Evolutionary conservation across 2,888 invertebrate species (phyloP).

Genomic region (Dicranocentrus wangi): DNA sequence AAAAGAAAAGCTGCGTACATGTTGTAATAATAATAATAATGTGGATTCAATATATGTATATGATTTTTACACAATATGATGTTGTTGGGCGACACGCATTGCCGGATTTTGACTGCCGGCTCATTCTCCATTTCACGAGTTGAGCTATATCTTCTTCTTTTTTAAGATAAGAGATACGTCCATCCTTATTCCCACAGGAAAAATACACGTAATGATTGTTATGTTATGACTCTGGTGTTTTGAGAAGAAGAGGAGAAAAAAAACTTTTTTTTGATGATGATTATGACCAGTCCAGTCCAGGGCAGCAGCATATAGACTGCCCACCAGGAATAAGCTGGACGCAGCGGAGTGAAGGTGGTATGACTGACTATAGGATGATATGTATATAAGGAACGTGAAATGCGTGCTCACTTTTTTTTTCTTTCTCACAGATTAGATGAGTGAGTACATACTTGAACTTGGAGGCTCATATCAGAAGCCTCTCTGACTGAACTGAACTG

Average conservation of each 20-base stretch:
- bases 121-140: background rate
- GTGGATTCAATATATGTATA: background rate
- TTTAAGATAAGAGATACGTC: slow-evolving; percentile 32
- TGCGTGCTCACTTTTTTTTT: no score
- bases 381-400: background rate
- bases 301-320: slow-evolving; percentile 58
- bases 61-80: slow-evolving; percentile 9
- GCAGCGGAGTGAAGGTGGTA: no score
- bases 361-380: background rate
- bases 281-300: slow-evolving; percentile 42
- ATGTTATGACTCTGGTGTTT: slow-evolving; percentile 51
- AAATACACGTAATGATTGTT: slow-evolving; percentile 53
- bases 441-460: slow-evolving; percentile 62
- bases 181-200: no score
- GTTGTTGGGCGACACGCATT: background rate
- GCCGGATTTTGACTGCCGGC: no score
- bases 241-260: slow-evolving; percentile 26
- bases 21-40: background rate
- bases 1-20: slow-evolving; percentile 20
- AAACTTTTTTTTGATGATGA: slow-evolving; percentile 23
- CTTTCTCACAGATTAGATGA: slow-evolving; percentile 29
- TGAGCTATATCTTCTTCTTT: slow-evolving; percentile 1
- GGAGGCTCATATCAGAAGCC: slow-evolving; percentile 10
- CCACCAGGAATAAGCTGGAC: slow-evolving; percentile 57
- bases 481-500: no score